Evolutionary conservation across 2,797 vertebrate genomes (phyloP).

Genomic region (Hydrocynus forskahlii): DNA sequence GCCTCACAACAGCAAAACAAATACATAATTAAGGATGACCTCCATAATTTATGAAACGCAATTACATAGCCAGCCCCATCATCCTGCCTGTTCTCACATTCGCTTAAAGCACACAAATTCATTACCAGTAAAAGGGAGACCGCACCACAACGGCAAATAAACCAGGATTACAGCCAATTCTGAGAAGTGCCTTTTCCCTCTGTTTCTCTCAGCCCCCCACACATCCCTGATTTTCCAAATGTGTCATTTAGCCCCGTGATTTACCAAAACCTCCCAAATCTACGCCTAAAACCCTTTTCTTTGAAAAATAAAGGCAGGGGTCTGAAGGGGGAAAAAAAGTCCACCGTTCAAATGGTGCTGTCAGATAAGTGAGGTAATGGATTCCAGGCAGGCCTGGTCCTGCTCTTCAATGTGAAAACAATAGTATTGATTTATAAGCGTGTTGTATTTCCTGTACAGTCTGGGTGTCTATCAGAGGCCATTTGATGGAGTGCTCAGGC

Average conservation of each 20-base stretch:
- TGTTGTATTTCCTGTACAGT: constrained; percentile 75
- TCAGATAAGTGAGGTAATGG: constrained; percentile 70
- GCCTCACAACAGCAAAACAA: constrained; percentile 61
- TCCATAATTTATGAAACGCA: constrained; percentile 69
- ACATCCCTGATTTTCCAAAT: constrained; percentile 37
- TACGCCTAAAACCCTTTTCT: constrained; percentile 52
- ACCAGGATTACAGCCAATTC: constrained; percentile 57
- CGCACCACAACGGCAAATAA: constrained; percentile 46
- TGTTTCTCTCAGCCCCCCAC: constrained; percentile 57
- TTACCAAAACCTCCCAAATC: constrained; percentile 57
- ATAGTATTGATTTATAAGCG: constrained; percentile 74
- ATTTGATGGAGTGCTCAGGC: constrained; percentile 68
- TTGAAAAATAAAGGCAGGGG: constrained; percentile 48
- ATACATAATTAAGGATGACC: constrained; percentile 64
- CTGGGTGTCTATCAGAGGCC: constrained; percentile 69
- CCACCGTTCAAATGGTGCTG: constrained; percentile 63
- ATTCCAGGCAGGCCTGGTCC: constrained; percentile 71
- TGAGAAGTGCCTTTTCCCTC: constrained; percentile 50
- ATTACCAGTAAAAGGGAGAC: constrained; percentile 48
- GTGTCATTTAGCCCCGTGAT: constrained; percentile 20
- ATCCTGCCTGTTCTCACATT: constrained; percentile 56
- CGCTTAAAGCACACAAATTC: constrained; percentile 58
- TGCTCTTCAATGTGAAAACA: constrained; percentile 72
- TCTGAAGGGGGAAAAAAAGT: constrained; percentile 47
- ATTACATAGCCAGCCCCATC: constrained; percentile 58